These are phyloP conservation scores for Arctopsyche grandis DNA, from an alignment of 1,140 invertebrate genomes.

Conservation along the genomic window DNA sequence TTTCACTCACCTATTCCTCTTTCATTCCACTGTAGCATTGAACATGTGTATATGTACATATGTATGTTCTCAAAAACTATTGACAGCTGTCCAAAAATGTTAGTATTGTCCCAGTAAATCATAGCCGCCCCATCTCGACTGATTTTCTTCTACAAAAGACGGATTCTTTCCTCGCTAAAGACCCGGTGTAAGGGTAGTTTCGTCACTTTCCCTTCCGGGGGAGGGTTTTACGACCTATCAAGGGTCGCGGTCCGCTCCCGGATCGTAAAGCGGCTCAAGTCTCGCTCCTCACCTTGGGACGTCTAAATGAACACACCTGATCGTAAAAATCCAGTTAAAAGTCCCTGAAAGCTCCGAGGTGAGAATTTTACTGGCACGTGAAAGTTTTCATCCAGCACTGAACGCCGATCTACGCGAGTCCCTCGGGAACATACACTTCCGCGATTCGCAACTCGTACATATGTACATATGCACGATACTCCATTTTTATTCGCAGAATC, in stretches of 20 bases:
- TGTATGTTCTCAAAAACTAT: no score
- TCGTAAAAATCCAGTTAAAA: conserved; percentile 47
- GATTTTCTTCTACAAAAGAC: no score
- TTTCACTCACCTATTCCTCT: no score
- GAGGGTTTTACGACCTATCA: not conserved
- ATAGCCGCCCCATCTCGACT: no score
- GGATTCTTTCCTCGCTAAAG: no score
- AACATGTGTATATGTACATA: no score
- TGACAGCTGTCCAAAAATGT: no score
- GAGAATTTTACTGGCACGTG: conserved; percentile 16
- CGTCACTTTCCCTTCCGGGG: not conserved
- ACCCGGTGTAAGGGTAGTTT: not conserved
- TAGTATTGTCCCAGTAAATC: no score
- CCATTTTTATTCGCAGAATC: no score
- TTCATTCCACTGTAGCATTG: no score
- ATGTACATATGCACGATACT: no score
- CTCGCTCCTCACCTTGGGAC: conserved; percentile 9
- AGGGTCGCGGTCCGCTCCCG: conserved; percentile 25
- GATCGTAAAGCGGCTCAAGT: conserved; percentile 34
- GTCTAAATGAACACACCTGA: conserved; percentile 44
- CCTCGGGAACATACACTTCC: not conserved
- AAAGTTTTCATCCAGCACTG: conserved; percentile 15
- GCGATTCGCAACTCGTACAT: no score
- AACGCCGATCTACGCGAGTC: not conserved
- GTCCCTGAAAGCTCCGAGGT: conserved; percentile 27